A percentile compares a stretch with the other conserved stretches of the same genome.
These are phyloP conservation scores for Drosophila varians DNA, from an alignment of 1,140 invertebrate species.

Conservation along the genomic window DNA sequence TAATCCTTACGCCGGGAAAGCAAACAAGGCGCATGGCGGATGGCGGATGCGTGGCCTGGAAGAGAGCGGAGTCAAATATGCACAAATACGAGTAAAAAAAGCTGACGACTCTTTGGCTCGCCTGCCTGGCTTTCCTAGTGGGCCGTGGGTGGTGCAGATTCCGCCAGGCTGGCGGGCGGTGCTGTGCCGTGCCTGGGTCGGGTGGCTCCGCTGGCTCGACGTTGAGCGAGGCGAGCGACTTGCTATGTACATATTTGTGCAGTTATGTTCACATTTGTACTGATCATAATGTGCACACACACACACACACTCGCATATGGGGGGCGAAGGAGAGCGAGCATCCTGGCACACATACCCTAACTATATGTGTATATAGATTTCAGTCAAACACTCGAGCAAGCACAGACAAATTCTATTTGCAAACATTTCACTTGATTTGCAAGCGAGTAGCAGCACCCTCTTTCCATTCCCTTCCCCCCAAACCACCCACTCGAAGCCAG, in stretches of 20 bases:
- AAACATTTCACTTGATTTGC: conserved; percentile 84
- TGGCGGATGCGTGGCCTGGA: conserved; percentile 19
- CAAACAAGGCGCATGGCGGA: conserved; percentile 46
- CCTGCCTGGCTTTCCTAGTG: conserved; percentile 43
- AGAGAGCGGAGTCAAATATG: conserved; percentile 53
- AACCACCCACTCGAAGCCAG: conserved; percentile 11
- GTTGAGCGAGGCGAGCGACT: conserved; percentile 61
- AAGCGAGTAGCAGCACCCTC: conserved; percentile 71
- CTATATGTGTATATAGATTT: conserved; percentile 81
- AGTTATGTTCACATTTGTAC: conserved; percentile 83
- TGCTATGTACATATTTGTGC: conserved; percentile 83
- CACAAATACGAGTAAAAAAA: conserved; percentile 63
- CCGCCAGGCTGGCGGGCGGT: not conserved
- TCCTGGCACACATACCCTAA: conserved; percentile 55
- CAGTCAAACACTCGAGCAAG: conserved; percentile 83
- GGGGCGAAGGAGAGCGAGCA: conserved; percentile 41
- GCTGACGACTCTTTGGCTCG: conserved; percentile 64
- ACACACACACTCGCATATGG: conserved; percentile 23
- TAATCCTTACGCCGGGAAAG: conserved; percentile 78
- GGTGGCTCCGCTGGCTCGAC: conserved; percentile 24
- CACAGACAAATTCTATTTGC: conserved; percentile 84
- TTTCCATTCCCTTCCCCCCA: not conserved
- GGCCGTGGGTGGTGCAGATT: not conserved
- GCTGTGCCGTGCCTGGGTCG: not conserved
- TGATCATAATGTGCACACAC: conserved; percentile 81